These are phyloP conservation scores for Genyomyrus donnyi DNA, from an alignment of 2,113 vertebrate species.

Conservation along the genomic window DNA sequence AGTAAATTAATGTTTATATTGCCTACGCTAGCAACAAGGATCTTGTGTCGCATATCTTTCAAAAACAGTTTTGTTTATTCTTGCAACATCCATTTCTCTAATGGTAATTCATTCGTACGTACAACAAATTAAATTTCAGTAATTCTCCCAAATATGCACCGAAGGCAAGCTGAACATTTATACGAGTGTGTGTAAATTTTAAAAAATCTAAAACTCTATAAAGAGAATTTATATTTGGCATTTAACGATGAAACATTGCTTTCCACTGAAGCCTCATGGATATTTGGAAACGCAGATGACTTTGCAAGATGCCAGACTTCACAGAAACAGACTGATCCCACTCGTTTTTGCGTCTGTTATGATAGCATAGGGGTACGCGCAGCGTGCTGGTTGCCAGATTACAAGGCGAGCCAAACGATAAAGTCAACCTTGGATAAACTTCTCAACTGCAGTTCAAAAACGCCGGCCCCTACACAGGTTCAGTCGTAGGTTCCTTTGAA, in stretches of 20 bases:
- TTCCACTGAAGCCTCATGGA: not conserved
- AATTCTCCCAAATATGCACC: not conserved
- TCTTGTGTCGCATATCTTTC: not conserved
- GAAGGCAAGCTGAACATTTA: not conserved
- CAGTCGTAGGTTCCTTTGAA: slow-evolving; percentile 70
- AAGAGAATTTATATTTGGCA: not conserved
- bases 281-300: not conserved
- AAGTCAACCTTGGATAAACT: slow-evolving; percentile 59
- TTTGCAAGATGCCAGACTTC: not conserved
- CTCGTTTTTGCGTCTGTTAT: slow-evolving; percentile 32
- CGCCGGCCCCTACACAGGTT: slow-evolving; percentile 50
- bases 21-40: not conserved
- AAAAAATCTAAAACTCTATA: not conserved
- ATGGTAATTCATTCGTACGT: not conserved
- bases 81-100: not conserved
- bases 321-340: not conserved
- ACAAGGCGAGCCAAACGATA: slow-evolving; percentile 56
- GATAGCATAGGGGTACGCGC: slow-evolving; percentile 36
- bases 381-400: slow-evolving; percentile 52
- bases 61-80: not conserved
- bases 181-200: not conserved
- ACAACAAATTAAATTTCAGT: not conserved
- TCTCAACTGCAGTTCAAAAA: slow-evolving; percentile 61
- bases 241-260: not conserved
- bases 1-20: not conserved